phyloP scores from a whole-genome alignment of 2,888 invertebrate genomes.

The Hipparchia semele region DNA sequence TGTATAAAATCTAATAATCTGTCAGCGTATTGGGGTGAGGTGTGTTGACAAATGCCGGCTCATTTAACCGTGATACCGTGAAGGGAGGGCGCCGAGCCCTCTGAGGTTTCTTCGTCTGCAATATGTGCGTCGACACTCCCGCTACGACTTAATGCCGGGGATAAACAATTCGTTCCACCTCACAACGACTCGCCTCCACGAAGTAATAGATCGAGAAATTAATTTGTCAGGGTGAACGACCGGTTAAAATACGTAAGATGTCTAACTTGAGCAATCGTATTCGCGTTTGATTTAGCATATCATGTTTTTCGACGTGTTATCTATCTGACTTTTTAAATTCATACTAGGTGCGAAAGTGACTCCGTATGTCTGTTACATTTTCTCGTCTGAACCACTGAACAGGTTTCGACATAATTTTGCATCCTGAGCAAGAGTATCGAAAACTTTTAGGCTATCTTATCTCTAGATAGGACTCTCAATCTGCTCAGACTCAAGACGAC shows the following conservation, averaged over 20 bases:
- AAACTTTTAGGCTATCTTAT: no score
- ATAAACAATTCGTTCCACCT: conserved; percentile 75
- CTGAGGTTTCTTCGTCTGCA: conserved; percentile 55
- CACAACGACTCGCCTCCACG: conserved; percentile 60
- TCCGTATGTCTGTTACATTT: no score
- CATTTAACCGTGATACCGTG: conserved; percentile 68
- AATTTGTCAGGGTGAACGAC: conserved; percentile 59
- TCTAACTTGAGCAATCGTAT: conserved; percentile 15
- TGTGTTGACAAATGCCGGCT: conserved; percentile 64
- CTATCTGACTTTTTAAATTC: not conserved
- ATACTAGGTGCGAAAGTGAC: no score
- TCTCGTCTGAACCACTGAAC: no score
- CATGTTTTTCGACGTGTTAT: conserved; percentile 11
- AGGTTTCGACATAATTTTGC: no score
- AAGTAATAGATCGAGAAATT: conserved; percentile 66
- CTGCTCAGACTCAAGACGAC: no score
- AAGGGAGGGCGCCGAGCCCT: conserved; percentile 51
- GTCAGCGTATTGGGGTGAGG: conserved; percentile 32
- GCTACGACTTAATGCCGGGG: conserved; percentile 66
- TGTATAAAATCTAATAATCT: conserved; percentile 27
- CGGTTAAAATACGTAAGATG: conserved; percentile 24
- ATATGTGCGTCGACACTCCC: conserved; percentile 68
- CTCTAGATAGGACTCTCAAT: no score
- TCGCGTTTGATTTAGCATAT: conserved; percentile 11
- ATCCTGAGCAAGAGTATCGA: no score